Evolutionary conservation across 2,113 vertebrate species (phyloP), one percentile per base, ranked within the genome.

Genomic region (Bambusicola thoracicus): DNA sequence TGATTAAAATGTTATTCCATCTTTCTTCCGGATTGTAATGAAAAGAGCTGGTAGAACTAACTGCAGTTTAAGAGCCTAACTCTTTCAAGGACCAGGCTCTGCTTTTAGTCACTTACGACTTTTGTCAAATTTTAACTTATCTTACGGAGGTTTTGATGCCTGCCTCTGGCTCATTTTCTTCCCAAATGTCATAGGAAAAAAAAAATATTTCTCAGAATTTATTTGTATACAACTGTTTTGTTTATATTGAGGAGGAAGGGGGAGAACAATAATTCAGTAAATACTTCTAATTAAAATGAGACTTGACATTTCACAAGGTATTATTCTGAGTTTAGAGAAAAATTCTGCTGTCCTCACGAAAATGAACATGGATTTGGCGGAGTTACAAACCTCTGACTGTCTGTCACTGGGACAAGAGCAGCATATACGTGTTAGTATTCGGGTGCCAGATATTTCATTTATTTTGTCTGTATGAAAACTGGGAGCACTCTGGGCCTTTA

Each of bases 1-100:
- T 87, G 46, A 92, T 89, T 75, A 85, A 92, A 95, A 81, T 85
- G 58, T 30, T 80, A 83, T 63, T 80, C 25, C n/a, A 38, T 56
- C 46, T 16, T 83, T 81, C 41, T 81, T 93, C n/a, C 34, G 85
- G 68, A 30, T 88, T 0, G 0, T 51, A 75, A 86, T 55, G 43
- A 86, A 83, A 82, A 90, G 29, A 85, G 59, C 32, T 74, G 77
- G 38, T 63, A 91, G 40, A 85, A 68, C 16, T 59, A 86, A 15
- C 44, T 49, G 21, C 55, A 92, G 30, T 56, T 41, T 82, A 77
- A 92, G 32, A 43, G 20, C 27, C 41, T 69, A 66, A 61, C 30
- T 78, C 30, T 61, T 82, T 90, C 58, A 91, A 77, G 13, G 73
- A 75, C 8, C 38, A 70, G 46, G 38, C 20, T 91, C 68, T 85